Percentiles rank a stretch among this genome's conserved stretches.
These are phyloP conservation scores for Crypturellus tataupa DNA, from an alignment of 2,797 vertebrate genomes.

Conservation along the genomic window DNA sequence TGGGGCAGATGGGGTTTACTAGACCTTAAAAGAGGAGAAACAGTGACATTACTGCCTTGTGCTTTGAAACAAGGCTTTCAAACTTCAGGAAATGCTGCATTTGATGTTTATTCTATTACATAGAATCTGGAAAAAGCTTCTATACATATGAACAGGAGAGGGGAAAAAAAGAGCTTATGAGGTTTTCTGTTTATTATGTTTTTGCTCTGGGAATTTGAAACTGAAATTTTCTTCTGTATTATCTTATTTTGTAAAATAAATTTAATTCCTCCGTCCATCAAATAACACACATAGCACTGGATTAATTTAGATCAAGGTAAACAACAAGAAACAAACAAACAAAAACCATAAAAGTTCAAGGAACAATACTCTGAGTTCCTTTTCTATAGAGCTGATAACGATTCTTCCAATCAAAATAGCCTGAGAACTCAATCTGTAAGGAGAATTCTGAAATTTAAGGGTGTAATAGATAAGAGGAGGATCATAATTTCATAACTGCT, in stretches of 20 bases:
- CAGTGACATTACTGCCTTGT: neutral
- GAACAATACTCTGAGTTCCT: neutral
- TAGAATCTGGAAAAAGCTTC: neutral
- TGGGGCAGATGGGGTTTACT: neutral
- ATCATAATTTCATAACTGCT: neutral
- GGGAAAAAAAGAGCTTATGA: neutral
- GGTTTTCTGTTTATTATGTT: slow-evolving; percentile 21
- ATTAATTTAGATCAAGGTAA: slow-evolving; percentile 61
- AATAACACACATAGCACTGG: neutral
- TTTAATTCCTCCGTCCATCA: slow-evolving; percentile 19
- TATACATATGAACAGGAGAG: neutral
- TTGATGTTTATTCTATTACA: neutral
- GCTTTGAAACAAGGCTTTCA: neutral
- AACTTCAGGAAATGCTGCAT: neutral
- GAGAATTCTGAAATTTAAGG: neutral
- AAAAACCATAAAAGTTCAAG: neutral
- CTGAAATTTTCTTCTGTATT: slow-evolving; percentile 46
- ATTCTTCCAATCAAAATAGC: neutral
- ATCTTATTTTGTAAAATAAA: slow-evolving; percentile 51
- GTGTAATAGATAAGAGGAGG: neutral
- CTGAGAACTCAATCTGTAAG: neutral
- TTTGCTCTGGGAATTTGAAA: slow-evolving; percentile 38
- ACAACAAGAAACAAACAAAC: neutral
- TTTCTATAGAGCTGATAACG: neutral
- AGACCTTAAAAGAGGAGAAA: neutral